Conservation (phyloP, 2,797 vertebrate species). For the Molossus molossus region DNA sequence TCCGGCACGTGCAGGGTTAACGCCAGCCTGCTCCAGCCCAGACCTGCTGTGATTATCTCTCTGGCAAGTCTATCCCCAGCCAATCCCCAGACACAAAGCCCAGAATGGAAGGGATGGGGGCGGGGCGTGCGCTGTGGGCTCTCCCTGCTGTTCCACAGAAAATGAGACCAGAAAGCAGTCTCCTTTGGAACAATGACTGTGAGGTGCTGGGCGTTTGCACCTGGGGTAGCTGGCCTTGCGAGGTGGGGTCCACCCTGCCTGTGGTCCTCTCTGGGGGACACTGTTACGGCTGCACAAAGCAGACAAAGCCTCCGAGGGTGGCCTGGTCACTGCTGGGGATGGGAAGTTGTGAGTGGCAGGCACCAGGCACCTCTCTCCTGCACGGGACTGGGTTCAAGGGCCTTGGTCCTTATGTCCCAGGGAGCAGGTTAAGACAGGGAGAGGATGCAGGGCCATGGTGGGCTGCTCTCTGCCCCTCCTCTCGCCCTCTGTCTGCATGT, state of each 20-base stretch:
- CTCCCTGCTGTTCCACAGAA: slow-evolving; percentile 76
- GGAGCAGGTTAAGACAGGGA: slow-evolving; percentile 73
- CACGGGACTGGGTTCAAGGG: slow-evolving; percentile 71
- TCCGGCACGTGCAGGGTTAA: slow-evolving; percentile 80
- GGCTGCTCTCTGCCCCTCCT: neutral
- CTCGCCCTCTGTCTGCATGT: neutral
- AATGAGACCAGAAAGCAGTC: slow-evolving; percentile 70
- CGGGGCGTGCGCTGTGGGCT: neutral
- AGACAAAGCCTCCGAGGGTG: slow-evolving; percentile 84
- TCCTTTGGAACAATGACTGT: slow-evolving; percentile 34
- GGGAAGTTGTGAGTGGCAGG: neutral
- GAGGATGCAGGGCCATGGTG: slow-evolving; percentile 54
- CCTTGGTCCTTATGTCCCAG: slow-evolving; percentile 82
- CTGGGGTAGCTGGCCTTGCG: neutral
- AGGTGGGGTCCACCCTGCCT: slow-evolving; percentile 68
- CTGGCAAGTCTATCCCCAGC: slow-evolving; percentile 69
- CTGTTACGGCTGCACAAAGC: slow-evolving; percentile 72
- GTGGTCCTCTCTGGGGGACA: slow-evolving; percentile 70
- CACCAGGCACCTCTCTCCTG: slow-evolving; percentile 66
- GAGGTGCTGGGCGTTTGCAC: neutral
- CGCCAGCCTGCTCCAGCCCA: slow-evolving; percentile 51
- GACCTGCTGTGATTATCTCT: slow-evolving; percentile 79
- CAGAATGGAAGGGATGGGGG: slow-evolving; percentile 76
- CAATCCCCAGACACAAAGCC: slow-evolving; percentile 82
- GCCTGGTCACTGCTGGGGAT: slow-evolving; percentile 78